Conservation (phyloP, 2,113 vertebrate genomes). For the Caretta caretta region DNA sequence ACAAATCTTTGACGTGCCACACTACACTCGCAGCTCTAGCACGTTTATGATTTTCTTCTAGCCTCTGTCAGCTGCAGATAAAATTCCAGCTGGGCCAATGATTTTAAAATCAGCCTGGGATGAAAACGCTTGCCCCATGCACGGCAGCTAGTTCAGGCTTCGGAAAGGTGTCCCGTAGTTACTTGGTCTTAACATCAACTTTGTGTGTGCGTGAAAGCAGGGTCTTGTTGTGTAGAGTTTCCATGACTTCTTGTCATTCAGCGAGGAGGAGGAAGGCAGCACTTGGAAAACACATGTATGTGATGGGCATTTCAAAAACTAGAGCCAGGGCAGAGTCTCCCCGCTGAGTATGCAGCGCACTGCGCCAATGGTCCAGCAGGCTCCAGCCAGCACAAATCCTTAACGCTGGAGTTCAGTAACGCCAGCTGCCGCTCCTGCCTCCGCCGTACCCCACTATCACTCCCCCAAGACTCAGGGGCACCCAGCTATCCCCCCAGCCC, state of each 20-base stretch:
- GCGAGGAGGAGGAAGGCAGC: background rate
- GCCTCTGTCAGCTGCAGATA: background rate
- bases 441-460: no score
- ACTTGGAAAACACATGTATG: background rate
- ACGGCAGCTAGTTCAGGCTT: background rate
- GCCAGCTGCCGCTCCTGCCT: no score
- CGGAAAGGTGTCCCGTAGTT: background rate
- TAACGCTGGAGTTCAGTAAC: no score
- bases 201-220: background rate
- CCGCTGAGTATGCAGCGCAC: no score
- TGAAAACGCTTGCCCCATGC: background rate
- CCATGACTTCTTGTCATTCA: background rate
- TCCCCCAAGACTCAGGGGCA: no score
- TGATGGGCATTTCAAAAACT: background rate
- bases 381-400: no score
- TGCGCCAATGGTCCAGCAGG: no score
- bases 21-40: background rate
- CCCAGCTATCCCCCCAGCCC: no score
- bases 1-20: background rate
- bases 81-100: background rate
- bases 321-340: background rate
- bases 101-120: background rate
- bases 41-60: background rate
- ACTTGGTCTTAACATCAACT: background rate
- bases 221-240: background rate